Evolutionary conservation across 1,140 invertebrate species (phyloP).

Genomic region (Bombus sylvicola): DNA sequence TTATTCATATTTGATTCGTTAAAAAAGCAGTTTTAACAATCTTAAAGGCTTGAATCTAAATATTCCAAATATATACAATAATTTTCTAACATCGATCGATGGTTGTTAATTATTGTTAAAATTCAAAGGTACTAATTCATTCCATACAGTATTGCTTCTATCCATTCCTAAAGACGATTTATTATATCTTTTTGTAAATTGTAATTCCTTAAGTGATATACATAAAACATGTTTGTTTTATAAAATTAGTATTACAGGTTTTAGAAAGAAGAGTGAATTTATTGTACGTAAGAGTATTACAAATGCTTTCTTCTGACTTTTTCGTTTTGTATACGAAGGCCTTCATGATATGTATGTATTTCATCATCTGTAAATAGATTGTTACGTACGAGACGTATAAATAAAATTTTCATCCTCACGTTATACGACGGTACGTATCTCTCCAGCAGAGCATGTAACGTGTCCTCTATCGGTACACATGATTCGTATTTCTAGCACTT

Average conservation of each 20-base stretch:
- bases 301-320: not conserved
- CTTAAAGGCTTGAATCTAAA: not conserved
- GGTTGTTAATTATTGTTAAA: not conserved
- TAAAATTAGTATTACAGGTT: not conserved
- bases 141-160: constrained; percentile 37
- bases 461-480: not conserved
- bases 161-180: constrained; percentile 33
- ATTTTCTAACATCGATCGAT: not conserved
- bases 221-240: constrained; percentile 4
- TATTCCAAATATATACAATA: not conserved
- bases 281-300: constrained; percentile 29
- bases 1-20: constrained; percentile 14
- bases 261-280: not conserved
- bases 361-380: constrained; percentile 52
- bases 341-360: constrained; percentile 33
- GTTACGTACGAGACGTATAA: constrained; percentile 42
- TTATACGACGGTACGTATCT: constrained; percentile 18
- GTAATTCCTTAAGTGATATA: constrained; percentile 20
- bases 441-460: constrained; percentile 12
- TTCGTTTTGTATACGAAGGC: constrained; percentile 26
- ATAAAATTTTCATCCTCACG: constrained; percentile 42
- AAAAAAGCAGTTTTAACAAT: not conserved
- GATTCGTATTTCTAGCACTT: constrained; percentile 34
- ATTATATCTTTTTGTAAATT: constrained; percentile 25
- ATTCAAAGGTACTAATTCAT: constrained; percentile 29